A percentile compares a stretch with the other conserved stretches of the same genome.
Conservation (phyloP, 2,113 vertebrate species). For the Megalops atlanticus region DNA sequence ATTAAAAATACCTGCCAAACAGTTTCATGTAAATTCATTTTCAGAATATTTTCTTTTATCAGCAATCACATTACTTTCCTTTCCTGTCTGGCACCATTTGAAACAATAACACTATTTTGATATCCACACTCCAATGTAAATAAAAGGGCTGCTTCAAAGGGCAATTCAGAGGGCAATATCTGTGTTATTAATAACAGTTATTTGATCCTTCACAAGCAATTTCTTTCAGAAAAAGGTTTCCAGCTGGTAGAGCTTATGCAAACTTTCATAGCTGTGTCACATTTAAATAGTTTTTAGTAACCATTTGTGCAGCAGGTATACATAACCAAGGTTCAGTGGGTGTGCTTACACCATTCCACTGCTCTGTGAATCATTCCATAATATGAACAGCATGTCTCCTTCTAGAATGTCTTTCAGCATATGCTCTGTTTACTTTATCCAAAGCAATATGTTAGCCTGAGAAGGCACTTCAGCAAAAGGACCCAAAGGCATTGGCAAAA, state of each 20-base stretch:
- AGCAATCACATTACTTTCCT: background rate
- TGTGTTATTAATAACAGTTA: slow-evolving; percentile 1
- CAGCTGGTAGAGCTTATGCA: slow-evolving; percentile 13
- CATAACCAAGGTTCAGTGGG: background rate
- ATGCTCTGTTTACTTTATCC: background rate
- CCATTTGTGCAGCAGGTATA: background rate
- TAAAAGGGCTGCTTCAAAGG: background rate
- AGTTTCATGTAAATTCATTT: background rate
- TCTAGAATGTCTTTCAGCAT: background rate
- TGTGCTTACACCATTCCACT: background rate
- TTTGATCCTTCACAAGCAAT: background rate
- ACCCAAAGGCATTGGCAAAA: background rate
- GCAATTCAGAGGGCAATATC: background rate
- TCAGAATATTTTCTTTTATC: background rate
- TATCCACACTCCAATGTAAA: background rate
- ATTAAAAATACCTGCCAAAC: background rate
- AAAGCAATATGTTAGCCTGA: background rate
- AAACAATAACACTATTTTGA: background rate
- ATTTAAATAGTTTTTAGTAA: background rate
- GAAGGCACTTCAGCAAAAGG: background rate
- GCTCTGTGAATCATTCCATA: background rate
- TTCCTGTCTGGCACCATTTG: slow-evolving; percentile 3
- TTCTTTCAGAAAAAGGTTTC: background rate
- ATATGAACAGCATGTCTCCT: background rate
- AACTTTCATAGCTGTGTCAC: background rate